These are phyloP conservation scores for Entomobrya proxima DNA, from an alignment of 2,888 invertebrate genomes.

Conservation along the genomic window DNA sequence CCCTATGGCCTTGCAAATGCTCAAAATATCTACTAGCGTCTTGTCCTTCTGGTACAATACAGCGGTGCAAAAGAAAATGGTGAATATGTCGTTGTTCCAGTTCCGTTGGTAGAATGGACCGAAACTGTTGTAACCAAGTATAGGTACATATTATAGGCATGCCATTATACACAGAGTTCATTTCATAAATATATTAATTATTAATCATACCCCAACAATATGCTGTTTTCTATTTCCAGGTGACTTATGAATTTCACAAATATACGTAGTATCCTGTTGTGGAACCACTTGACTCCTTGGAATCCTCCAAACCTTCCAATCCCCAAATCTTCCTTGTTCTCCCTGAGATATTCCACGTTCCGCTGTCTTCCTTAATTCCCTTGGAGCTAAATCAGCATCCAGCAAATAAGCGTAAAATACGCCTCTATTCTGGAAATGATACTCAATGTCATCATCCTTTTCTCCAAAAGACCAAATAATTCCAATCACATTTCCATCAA, in stretches of 20 bases:
- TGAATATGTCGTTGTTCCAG: neutral
- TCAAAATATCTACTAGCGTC: neutral
- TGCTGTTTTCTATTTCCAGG: constrained; percentile 22
- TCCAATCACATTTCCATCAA: neutral
- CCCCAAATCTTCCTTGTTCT: neutral
- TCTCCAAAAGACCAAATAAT: constrained; percentile 56
- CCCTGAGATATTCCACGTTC: neutral
- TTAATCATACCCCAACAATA: constrained; percentile 43
- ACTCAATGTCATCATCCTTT: neutral
- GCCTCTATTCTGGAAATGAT: constrained; percentile 53
- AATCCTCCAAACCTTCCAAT: constrained; percentile 36
- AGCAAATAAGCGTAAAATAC: constrained; percentile 9
- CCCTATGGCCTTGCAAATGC: neutral
- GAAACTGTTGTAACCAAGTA: neutral
- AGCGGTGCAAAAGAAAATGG: neutral
- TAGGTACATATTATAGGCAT: neutral
- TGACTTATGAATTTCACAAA: constrained; percentile 29
- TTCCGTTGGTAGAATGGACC: neutral
- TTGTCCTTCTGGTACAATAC: neutral
- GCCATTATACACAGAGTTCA: neutral
- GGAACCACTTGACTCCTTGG: neutral
- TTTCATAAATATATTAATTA: neutral
- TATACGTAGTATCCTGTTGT: constrained; percentile 8
- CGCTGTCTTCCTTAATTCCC: neutral
- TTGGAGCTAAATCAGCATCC: constrained; percentile 26